A percentile compares a stretch with the other conserved stretches of the same genome.
Evolutionary conservation across 1,140 invertebrate species (phyloP).

Genomic region (Musca vetustissima): DNA sequence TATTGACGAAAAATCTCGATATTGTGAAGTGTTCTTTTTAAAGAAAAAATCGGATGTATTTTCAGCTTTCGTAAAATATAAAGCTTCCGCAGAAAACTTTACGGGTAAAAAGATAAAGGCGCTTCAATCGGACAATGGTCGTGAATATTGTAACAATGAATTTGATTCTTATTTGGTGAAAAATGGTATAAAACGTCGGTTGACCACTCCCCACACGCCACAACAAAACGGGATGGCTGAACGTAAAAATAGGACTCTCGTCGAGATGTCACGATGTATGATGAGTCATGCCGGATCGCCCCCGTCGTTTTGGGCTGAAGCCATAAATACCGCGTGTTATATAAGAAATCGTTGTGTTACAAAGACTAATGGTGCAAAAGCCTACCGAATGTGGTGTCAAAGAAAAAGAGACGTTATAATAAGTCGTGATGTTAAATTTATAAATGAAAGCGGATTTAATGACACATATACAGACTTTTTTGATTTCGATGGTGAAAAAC

Average conservation of each 20-base stretch:
- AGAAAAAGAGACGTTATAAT: conserved; percentile 35
- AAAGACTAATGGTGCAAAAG: conserved; percentile 5
- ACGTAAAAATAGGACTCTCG: conserved; percentile 36
- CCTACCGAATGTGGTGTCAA: conserved; percentile 28
- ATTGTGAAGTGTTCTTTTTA: neutral
- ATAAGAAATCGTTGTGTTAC: conserved; percentile 36
- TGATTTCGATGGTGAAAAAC: too few species aligned
- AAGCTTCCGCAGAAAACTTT: neutral
- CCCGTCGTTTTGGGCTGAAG: conserved; percentile 36
- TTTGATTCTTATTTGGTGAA: neutral
- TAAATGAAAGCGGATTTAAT: too few species aligned
- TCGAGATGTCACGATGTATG: conserved; percentile 36
- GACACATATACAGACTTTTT: too few species aligned
- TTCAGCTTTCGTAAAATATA: neutral
- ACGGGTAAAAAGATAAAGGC: neutral
- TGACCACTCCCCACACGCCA: conserved; percentile 29
- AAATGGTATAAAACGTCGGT: neutral
- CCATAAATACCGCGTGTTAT: conserved; percentile 26
- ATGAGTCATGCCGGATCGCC: conserved; percentile 17
- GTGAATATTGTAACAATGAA: conserved; percentile 9
- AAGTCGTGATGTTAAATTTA: conserved; percentile 30
- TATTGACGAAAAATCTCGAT: neutral
- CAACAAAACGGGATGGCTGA: conserved; percentile 46
- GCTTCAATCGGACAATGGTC: neutral
- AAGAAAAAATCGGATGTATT: neutral